Evolutionary conservation across 2,888 invertebrate genomes (phyloP).

Genomic region (Esperia sulphurella): DNA sequence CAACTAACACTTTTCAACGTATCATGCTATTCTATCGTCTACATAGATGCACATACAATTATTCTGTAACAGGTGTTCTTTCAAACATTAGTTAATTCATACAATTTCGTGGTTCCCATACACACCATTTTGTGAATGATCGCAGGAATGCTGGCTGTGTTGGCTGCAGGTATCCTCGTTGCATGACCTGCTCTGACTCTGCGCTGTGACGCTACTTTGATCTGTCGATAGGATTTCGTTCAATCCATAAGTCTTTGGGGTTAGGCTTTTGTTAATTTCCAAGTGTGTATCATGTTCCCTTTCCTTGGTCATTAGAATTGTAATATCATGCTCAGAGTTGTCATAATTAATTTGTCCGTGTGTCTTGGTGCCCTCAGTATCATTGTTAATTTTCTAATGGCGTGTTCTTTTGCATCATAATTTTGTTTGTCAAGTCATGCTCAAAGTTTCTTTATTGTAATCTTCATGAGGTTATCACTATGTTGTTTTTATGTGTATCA

Average conservation of each 20-base stretch:
- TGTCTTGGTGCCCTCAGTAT: too few relatives aligned
- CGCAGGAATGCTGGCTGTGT: conserved; percentile 57
- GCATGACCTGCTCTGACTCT: conserved; percentile 40
- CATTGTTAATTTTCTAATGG: too few relatives aligned
- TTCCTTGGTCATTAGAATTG: too few relatives aligned
- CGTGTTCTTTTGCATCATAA: too few relatives aligned
- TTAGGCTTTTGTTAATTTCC: neutral
- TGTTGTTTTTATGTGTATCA: too few relatives aligned
- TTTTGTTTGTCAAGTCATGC: too few relatives aligned
- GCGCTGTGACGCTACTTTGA: conserved; percentile 37
- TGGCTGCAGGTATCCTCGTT: conserved; percentile 62
- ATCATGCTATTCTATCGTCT: too few relatives aligned
- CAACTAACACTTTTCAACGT: neutral
- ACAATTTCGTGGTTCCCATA: conserved; percentile 20
- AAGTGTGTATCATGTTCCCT: too few relatives aligned
- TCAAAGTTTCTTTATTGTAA: too few relatives aligned
- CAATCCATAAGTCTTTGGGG: conserved; percentile 12
- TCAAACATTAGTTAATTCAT: neutral
- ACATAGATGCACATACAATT: neutral
- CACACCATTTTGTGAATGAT: conserved; percentile 62
- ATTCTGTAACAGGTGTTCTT: neutral
- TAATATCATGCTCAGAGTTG: too few relatives aligned
- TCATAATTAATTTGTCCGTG: too few relatives aligned
- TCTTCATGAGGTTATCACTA: too few relatives aligned
- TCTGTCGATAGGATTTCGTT: conserved; percentile 47